Evolutionary conservation across 2,888 invertebrate genomes (phyloP), one percentile per base, ranked within the genome.

Genomic region (Melinopterus prodromus): DNA sequence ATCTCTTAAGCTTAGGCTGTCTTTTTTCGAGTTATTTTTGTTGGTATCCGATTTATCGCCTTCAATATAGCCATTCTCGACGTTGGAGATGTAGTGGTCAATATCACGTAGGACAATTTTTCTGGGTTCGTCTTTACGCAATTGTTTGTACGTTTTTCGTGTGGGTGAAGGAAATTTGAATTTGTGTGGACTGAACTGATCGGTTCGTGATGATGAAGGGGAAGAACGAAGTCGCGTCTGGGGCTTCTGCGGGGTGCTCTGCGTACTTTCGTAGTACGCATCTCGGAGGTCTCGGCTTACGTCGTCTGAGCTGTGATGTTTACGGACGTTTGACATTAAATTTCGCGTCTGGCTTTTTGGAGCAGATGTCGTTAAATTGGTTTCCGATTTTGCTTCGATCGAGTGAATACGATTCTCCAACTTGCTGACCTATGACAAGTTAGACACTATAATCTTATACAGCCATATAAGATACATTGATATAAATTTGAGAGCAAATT

Each of bases 391-490:
- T 37, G 87, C 89, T 86, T 92, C 91, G 38, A 92, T 91, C 3
- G 88, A 87, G 78, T 87, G 88, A 37, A 92, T 88, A 76, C 92
- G 88, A 82, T 86, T 88, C 84, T 92, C 91, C 76, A 92, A 90
- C 76, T 91, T 90, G 86, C 92, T 92, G 69, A 95, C 91, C 81
- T 93, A 92, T 72, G 91, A 91, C 71, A 94, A 12, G 12, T 53
- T 6, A 53, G 12, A 7, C 5, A 53, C 53, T 4, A 7, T 53
- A 12, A 53, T 53, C 0, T 2, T 53, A 7, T 53, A 53, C 53
- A 53, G 53, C 9, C 2, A 26, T 26, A n/a, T n/a, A n/a, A n/a
- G n/a, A n/a, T n/a, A n/a, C n/a, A n/a, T n/a, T n/a, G n/a, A n/a
- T n/a, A n/a, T n/a, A n/a, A n/a, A n/a, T n/a, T n/a, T n/a, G n/a